A percentile compares a stretch with the other conserved stretches of the same genome.
Evolutionary conservation across 1,140 invertebrate species (phyloP).

Genomic region (Temnothorax longispinosus): DNA sequence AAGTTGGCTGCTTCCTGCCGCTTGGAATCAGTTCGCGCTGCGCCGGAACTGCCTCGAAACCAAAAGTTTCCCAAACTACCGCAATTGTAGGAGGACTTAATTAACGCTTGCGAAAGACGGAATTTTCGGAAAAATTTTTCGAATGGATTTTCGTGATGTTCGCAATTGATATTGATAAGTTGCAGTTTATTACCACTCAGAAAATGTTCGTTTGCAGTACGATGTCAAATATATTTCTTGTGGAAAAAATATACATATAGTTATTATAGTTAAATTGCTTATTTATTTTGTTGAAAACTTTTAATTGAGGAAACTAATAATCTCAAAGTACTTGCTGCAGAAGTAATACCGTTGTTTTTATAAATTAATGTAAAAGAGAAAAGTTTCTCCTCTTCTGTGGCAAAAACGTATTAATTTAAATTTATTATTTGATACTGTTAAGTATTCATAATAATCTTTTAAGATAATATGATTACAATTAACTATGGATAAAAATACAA

Average conservation of each 20-base stretch:
- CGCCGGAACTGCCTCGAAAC: neutral
- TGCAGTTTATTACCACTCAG: neutral
- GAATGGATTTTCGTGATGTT: neutral
- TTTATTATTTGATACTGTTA: neutral
- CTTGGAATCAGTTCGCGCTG: neutral
- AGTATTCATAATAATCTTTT: neutral
- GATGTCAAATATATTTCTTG: neutral
- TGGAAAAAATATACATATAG: neutral
- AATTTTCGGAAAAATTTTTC: neutral
- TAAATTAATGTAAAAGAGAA: neutral
- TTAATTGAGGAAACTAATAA: neutral
- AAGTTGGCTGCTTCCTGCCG: neutral
- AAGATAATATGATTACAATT: neutral
- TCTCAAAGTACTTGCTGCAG: neutral
- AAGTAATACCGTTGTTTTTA: neutral
- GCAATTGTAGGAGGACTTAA: neutral
- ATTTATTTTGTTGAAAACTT: conserved; percentile 2
- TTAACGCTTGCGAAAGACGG: neutral
- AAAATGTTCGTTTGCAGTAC: neutral
- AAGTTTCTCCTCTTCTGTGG: neutral
- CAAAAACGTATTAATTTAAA: conserved; percentile 7
- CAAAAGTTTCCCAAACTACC: neutral
- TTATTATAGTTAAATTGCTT: neutral
- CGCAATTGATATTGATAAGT: neutral
- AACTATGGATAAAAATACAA: neutral